A percentile compares a stretch with the other conserved stretches of the same genome.
These are phyloP conservation scores for Aporrectodea caliginosa DNA, from an alignment of 1,140 invertebrate species.

Conservation along the genomic window DNA sequence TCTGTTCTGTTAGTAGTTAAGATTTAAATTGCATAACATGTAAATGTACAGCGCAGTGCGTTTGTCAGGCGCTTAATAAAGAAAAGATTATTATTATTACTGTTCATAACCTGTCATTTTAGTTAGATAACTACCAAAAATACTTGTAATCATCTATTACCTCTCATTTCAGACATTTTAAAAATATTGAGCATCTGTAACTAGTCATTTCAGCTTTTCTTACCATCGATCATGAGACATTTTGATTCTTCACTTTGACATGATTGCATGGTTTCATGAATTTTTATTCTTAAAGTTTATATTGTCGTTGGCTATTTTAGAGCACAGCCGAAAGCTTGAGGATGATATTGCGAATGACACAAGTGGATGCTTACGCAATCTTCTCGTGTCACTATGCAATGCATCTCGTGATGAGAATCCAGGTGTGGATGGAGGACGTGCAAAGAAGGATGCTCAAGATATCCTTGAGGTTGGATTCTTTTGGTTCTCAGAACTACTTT, in stretches of 20 bases:
- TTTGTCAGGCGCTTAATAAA: too few relatives aligned
- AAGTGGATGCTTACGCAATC: conserved; percentile 83
- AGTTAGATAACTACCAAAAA: too few relatives aligned
- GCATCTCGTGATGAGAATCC: conserved; percentile 36
- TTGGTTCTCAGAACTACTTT: too few relatives aligned
- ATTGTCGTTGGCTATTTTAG: background rate
- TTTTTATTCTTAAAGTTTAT: background rate
- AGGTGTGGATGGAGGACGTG: conserved; percentile 46
- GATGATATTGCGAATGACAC: conserved; percentile 85
- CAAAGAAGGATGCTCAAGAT: conserved; percentile 51
- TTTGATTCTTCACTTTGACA: background rate
- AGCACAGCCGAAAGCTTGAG: conserved; percentile 65
- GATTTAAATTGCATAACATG: too few relatives aligned
- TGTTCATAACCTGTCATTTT: too few relatives aligned
- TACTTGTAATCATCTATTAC: too few relatives aligned
- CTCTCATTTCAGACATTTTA: too few relatives aligned
- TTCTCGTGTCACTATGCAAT: conserved; percentile 64
- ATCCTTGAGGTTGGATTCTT: background rate
- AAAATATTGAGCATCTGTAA: conserved; percentile 34
- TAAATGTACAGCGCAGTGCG: too few relatives aligned
- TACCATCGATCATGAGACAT: background rate
- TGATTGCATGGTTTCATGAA: background rate
- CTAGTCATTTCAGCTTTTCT: conserved; percentile 1
- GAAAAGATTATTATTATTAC: too few relatives aligned
- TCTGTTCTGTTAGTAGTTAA: too few relatives aligned